phyloP scores from a whole-genome alignment of 2,888 invertebrate species.

The Xestia ashworthii region DNA sequence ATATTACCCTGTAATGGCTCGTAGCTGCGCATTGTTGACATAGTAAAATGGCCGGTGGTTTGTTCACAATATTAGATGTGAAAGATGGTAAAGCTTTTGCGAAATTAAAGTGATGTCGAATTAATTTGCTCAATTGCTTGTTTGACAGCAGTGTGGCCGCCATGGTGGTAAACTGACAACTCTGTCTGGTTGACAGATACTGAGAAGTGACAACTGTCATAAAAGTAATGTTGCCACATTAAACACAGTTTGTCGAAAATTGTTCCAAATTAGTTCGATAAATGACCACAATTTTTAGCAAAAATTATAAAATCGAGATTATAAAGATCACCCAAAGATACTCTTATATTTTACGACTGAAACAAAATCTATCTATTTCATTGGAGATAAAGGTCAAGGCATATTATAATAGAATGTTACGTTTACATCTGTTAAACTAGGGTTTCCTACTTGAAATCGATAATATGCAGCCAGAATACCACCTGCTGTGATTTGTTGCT shows the following conservation, averaged over 20 bases:
- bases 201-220: constrained; percentile 15
- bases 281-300: background rate
- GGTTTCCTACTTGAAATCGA: too few relatives aligned
- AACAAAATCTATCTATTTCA: background rate
- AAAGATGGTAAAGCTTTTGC: constrained; percentile 73
- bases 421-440: background rate
- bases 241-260: background rate
- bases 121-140: constrained; percentile 82
- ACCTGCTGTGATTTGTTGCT: constrained; percentile 3
- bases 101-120: constrained; percentile 82
- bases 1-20: constrained; percentile 82
- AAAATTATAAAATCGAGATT: background rate
- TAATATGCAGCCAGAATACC: background rate
- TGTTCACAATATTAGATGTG: constrained; percentile 77
- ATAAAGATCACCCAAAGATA: background rate
- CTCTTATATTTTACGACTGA: background rate
- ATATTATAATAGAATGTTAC: background rate
- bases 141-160: constrained; percentile 85
- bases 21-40: constrained; percentile 82
- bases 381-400: background rate
- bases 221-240: constrained; percentile 13
- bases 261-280: background rate
- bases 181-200: constrained; percentile 12
- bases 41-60: constrained; percentile 78
- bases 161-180: constrained; percentile 80